Evolutionary conservation across 2,113 vertebrate species (phyloP).

Genomic region (Corythornis cristatus): DNA sequence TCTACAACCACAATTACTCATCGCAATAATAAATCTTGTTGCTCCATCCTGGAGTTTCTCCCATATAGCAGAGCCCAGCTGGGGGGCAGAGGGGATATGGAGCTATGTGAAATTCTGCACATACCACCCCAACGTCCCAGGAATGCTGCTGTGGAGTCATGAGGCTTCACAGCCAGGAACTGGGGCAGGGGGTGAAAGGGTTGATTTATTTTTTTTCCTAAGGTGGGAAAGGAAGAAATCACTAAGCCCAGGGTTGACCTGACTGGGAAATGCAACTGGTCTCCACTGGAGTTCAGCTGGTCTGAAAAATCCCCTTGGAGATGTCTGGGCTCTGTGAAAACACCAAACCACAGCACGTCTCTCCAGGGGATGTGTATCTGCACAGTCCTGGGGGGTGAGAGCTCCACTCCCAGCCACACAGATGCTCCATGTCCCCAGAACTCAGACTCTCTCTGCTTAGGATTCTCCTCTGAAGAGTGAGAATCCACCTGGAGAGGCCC

Average conservation of each 20-base stretch:
- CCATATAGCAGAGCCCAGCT: not conserved
- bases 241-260: not conserved
- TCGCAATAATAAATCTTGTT: not conserved
- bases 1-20: accelerated
- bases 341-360: not conserved
- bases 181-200: not conserved
- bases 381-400: not conserved
- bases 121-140: not conserved
- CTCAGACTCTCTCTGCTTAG: not conserved
- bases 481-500: not conserved
- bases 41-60: not conserved
- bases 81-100: not conserved
- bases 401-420: not conserved
- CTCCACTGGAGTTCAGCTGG: not conserved
- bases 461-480: not conserved
- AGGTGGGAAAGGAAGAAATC: not conserved
- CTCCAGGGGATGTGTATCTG: not conserved
- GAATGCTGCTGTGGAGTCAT: not conserved
- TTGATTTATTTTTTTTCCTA: not conserved
- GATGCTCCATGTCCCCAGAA: not conserved
- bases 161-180: not conserved
- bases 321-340: not conserved
- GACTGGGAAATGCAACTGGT: not conserved
- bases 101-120: not conserved
- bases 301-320: not conserved